Evolutionary conservation across 2,888 invertebrate genomes (phyloP), one percentile per base, ranked within the genome.

Genomic region (Labia minor): DNA sequence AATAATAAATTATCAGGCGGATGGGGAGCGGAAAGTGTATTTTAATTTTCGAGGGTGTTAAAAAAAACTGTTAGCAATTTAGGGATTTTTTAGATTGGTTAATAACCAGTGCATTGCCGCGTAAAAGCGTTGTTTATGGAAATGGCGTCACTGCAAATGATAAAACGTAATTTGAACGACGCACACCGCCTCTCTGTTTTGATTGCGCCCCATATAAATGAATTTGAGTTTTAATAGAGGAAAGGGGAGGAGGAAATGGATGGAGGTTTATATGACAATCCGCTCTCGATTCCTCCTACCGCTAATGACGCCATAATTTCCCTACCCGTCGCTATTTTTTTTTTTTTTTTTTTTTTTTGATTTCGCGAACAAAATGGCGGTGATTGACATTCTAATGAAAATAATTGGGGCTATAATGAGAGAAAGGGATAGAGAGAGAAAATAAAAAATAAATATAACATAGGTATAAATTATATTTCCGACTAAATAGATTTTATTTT

Each of bases 101-200:
- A 49, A 49, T 49, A 49, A 49, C 49, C 49, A 49, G 14, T 14
- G 49, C 49, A 49, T 49, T 49, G 49, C 49, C 14, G 49, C 49
- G 49, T 49, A 49, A 49, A 49, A 49, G 49, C 49, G 49, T 49
- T 49, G 49, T 49, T 49, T 49, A 49, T 49, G 49, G 49, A 49
- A 49, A 49, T 49, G 49, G 49, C 49, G 49, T 49, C 49, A 49
- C 49, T 8, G 49, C 49, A 49, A 49, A 49, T 49, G 49, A 49
- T 49, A 49, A 49, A 49, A 49, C 49, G 49, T 49, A 49, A 49
- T 49, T 49, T 49, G 49, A 49, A 49, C 49, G 49, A 49, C 49
- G 49, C 49, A 49, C 49, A 49, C 49, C 49, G 49, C 49, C n/a
- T 26, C 26, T 49, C 49, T 49, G 49, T 49, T 49, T 49, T 49